Evolutionary conservation across 1,140 invertebrate genomes (phyloP).

Genomic region (Drosophila fuyamai): DNA sequence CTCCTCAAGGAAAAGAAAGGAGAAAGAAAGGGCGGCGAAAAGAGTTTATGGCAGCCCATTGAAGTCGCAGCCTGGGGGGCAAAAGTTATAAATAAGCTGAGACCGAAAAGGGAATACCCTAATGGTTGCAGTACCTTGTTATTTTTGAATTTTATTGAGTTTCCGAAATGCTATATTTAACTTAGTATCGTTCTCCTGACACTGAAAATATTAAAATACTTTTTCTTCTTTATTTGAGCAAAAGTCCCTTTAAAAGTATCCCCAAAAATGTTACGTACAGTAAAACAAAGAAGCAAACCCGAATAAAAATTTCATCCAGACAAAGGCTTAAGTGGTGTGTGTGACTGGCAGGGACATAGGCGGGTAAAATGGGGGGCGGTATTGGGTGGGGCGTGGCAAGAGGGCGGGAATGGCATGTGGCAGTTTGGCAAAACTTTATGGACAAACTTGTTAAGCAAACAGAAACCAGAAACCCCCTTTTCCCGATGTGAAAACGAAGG

Average conservation of each 20-base stretch:
- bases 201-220: background rate
- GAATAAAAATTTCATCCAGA: conserved; percentile 36
- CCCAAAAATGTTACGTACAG: conserved; percentile 18
- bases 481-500: background rate
- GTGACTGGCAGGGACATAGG: conserved; percentile 15
- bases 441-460: conserved; percentile 76
- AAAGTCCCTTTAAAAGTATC: conserved; percentile 7
- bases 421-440: conserved; percentile 65
- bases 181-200: background rate
- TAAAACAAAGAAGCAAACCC: conserved; percentile 25
- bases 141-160: background rate
- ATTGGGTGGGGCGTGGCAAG: background rate
- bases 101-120: conserved; percentile 18
- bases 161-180: background rate
- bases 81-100: conserved; percentile 8
- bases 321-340: conserved; percentile 28
- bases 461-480: conserved; percentile 35
- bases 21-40: background rate
- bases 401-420: conserved; percentile 35
- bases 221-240: background rate
- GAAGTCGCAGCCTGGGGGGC: conserved; percentile 19
- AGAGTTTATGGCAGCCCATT: conserved; percentile 23
- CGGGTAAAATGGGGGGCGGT: background rate
- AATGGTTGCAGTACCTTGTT: conserved; percentile 1
- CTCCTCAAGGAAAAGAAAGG: conserved; percentile 26